Conservation (phyloP, 2,888 invertebrate species). For the Gerris lacustris region DNA sequence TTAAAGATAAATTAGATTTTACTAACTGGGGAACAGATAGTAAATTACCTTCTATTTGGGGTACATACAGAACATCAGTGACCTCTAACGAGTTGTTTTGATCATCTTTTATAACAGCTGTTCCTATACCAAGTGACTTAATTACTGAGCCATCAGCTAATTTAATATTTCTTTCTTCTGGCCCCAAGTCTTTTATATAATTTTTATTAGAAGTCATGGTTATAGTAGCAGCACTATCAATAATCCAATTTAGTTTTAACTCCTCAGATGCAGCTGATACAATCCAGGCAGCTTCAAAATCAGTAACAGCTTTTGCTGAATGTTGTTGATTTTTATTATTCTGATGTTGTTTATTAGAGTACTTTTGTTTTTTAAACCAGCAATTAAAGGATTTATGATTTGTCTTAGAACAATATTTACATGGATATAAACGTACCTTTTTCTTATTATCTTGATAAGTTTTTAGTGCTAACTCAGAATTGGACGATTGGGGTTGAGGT, state of each 20-base stretch:
- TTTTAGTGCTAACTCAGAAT: no score
- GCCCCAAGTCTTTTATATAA: background rate
- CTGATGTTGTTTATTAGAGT: no score
- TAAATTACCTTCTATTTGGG: background rate
- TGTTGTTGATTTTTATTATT: background rate
- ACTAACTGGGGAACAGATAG: constrained; percentile 3
- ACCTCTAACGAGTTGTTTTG: background rate
- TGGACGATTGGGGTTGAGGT: no score
- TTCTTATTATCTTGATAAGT: no score
- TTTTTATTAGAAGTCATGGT: background rate
- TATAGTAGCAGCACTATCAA: constrained; percentile 1
- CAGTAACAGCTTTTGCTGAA: background rate
- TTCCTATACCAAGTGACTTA: background rate
- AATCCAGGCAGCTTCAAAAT: background rate
- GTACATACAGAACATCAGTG: background rate
- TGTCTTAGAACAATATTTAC: background rate
- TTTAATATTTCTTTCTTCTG: background rate
- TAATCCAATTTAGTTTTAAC: background rate
- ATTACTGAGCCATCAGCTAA: constrained; percentile 1
- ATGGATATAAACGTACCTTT: no score
- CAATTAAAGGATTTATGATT: constrained; percentile 1
- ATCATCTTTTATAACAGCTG: background rate
- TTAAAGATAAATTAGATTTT: background rate
- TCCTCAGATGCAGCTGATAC: background rate
- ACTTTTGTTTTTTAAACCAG: background rate